Base-by-base conservation (phyloP, 2,888 invertebrate genomes). In the Steinernema carpocapsae region DNA sequence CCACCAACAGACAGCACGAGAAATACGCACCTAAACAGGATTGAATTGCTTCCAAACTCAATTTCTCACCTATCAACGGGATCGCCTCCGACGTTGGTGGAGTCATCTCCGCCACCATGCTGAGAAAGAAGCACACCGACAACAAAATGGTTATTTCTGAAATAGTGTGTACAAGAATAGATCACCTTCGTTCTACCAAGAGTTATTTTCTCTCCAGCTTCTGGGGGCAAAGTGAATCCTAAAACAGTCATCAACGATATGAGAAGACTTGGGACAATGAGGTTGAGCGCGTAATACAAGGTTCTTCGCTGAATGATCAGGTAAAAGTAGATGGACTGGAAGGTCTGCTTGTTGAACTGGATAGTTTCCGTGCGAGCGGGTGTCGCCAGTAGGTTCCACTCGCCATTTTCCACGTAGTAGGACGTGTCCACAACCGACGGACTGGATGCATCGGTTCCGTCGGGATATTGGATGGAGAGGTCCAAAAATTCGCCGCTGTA, bases 241-340 rank as follows among this genome's bases (percentile, higher is more conserved):
- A 99, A 92, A 84, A 97, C 92, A 80, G 97, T 96, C 96, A 99
- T 96, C 84, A 96, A 95, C 85, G 97, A 95, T 89, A 99, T 97
- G 89, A 97, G 92, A 88, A 97, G 95, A 90, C 97, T 97, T 84
- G 97, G 97, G 88, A 97, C 95, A 90, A 97, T 97, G 88, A 97
- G 92, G 91, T 99, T 99, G 92, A 97, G 95, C 91, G 96, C 96
- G 91, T 97, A 97, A 91, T 97, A 97, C 85, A 97, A 92, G 77
- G 97, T 97, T 88, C 97, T 92, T 88, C 97, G 92, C 86, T 96
- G 92, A 89, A 97, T 95, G 89, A 94, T 93, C 88, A 97, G 94
- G 88, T 93, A 93, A 90, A 95, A 97, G 84, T 96, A 97, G 88
- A 97, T 93, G 90, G 97, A 97, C 89, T 96, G 88, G 85, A 89